These are phyloP conservation scores for Calcarius ornatus DNA, from an alignment of 2,113 vertebrate species.

Conservation along the genomic window DNA sequence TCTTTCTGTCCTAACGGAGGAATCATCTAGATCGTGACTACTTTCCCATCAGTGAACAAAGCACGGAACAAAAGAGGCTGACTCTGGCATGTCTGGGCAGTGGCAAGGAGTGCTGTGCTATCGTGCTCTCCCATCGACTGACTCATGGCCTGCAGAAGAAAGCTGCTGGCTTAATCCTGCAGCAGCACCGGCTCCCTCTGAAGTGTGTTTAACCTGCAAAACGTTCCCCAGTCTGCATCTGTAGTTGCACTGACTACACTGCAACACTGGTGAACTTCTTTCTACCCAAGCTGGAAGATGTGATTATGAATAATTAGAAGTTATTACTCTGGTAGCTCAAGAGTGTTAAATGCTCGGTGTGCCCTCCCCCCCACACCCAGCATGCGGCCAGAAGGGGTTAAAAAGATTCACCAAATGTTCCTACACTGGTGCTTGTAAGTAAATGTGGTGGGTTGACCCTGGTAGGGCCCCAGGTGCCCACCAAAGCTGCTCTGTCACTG, in stretches of 20 bases:
- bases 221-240: not conserved
- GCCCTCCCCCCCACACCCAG: too few species aligned
- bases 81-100: slow-evolving; percentile 60
- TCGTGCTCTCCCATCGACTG: slow-evolving; percentile 7
- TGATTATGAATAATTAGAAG: not conserved
- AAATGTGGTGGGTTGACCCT: not conserved
- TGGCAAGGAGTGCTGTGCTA: slow-evolving; percentile 41
- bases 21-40: slow-evolving; percentile 47
- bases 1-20: slow-evolving; percentile 31
- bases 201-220: not conserved
- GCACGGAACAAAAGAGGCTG: slow-evolving; percentile 37
- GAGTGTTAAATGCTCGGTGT: not conserved
- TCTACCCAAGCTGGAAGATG: not conserved
- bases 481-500: not conserved
- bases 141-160: slow-evolving; percentile 23
- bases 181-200: not conserved
- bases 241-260: not conserved
- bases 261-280: not conserved
- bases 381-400: not conserved
- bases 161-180: slow-evolving; percentile 14
- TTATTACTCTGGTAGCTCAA: not conserved
- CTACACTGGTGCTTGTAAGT: not conserved
- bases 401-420: not conserved
- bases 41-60: slow-evolving; percentile 59
- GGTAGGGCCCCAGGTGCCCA: not conserved